phyloP scores from a whole-genome alignment of 1,140 invertebrate genomes.

The Ooceraea biroi region DNA sequence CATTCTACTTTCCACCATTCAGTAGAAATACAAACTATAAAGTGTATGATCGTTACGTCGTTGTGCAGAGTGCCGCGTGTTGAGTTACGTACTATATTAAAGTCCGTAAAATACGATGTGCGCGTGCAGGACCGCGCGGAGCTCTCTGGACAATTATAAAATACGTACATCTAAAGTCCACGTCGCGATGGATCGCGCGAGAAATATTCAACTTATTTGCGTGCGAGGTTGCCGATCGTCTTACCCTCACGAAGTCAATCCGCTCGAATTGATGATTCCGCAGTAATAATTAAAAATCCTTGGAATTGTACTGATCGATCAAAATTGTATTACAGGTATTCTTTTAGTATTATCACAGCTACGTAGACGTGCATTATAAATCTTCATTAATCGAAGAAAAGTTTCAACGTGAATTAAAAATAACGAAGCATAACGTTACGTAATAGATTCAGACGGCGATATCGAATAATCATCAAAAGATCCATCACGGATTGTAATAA shows the following conservation, averaged over 20 bases:
- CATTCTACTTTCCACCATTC: constrained; percentile 66
- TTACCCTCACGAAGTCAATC: background rate
- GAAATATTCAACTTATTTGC: constrained; percentile 42
- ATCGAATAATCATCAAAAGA: too few relatives aligned
- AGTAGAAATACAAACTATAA: constrained; percentile 56
- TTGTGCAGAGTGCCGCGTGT: background rate
- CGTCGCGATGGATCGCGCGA: background rate
- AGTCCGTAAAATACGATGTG: constrained; percentile 48
- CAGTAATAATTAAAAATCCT: background rate
- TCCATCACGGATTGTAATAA: too few relatives aligned
- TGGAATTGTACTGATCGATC: constrained; percentile 4
- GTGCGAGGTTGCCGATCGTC: constrained; percentile 21
- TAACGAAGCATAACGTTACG: too few relatives aligned
- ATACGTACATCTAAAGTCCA: constrained; percentile 57
- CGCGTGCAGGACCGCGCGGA: background rate
- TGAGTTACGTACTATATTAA: constrained; percentile 46
- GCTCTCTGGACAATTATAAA: constrained; percentile 40
- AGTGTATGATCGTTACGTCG: constrained; percentile 1
- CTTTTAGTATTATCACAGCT: constrained; percentile 1
- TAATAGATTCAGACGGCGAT: too few relatives aligned
- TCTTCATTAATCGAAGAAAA: background rate
- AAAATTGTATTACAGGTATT: background rate
- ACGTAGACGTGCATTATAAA: background rate
- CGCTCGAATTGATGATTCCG: constrained; percentile 21
- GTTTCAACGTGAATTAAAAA: too few relatives aligned